phyloP scores from a whole-genome alignment of 2,888 invertebrate species.

The Aleiodes leptofemur region DNA sequence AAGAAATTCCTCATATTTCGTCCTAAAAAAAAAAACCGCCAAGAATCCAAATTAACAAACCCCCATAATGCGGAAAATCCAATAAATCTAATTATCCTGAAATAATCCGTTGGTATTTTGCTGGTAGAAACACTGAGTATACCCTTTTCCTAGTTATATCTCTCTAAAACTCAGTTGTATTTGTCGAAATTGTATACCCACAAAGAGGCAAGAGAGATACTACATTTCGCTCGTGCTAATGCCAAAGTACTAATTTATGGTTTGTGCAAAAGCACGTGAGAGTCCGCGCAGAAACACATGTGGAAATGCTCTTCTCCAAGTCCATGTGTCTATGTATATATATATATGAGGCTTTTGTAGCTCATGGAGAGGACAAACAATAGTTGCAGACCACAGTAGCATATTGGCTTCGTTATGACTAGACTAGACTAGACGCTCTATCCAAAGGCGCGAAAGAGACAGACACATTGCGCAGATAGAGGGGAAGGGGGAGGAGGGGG shows the following conservation, averaged over 20 bases:
- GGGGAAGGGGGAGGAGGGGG: slow-evolving; percentile 64
- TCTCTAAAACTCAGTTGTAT: slow-evolving; percentile 42
- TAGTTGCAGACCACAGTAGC: neutral
- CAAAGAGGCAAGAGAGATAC: slow-evolving; percentile 43
- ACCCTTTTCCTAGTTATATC: slow-evolving; percentile 55
- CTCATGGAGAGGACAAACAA: neutral
- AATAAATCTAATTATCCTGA: slow-evolving; percentile 73
- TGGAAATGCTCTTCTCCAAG: slow-evolving; percentile 3
- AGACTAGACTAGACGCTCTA: too few relatives aligned
- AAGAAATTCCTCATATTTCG: too few relatives aligned
- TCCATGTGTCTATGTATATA: slow-evolving; percentile 3
- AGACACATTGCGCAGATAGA: slow-evolving; percentile 18
- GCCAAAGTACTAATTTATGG: slow-evolving; percentile 73
- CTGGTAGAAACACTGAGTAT: slow-evolving; percentile 64
- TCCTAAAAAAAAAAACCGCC: too few relatives aligned
- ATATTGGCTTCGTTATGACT: slow-evolving; percentile 1
- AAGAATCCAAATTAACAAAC: too few relatives aligned
- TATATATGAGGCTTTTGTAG: slow-evolving; percentile 17
- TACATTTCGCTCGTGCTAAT: slow-evolving; percentile 66
- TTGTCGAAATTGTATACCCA: slow-evolving; percentile 19
- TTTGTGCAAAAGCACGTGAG: slow-evolving; percentile 51
- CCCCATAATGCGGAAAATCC: slow-evolving; percentile 59
- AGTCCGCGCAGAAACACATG: neutral
- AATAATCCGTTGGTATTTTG: slow-evolving; percentile 67
- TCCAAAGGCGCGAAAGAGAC: slow-evolving; percentile 54